phyloP scores from a whole-genome alignment of 2,113 vertebrate genomes.

The Rhombomys opimus region DNA sequence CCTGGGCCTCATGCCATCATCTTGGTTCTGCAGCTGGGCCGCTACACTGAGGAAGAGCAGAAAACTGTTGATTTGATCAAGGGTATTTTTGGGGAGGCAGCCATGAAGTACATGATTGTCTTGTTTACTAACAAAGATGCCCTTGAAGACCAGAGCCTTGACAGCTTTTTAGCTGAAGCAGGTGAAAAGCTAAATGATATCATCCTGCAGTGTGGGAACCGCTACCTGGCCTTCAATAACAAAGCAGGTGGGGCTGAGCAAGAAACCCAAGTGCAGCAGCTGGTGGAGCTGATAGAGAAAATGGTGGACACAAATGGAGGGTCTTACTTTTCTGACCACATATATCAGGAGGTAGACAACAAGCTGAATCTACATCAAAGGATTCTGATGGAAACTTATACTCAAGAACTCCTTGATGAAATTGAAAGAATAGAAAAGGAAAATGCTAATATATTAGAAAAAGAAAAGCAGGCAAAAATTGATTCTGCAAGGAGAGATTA shows the following conservation, averaged over 20 bases:
- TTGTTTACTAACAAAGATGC: conserved; percentile 55
- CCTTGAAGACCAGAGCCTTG: accelerated
- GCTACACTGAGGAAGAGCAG: neutral
- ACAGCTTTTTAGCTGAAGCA: accelerated
- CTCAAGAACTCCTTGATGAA: accelerated
- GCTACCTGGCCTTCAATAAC: conserved; percentile 86
- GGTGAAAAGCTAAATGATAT: conserved; percentile 21
- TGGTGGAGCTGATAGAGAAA: conserved; percentile 84
- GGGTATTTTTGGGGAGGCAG: neutral
- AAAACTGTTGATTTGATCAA: neutral
- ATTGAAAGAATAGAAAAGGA: neutral
- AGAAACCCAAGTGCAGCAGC: conserved; percentile 78
- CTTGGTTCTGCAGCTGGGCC: neutral
- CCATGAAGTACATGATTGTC: conserved; percentile 24
- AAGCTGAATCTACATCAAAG: neutral
- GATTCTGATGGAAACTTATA: neutral
- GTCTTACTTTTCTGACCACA: conserved; percentile 62
- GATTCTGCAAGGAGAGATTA: accelerated
- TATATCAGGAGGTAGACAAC: neutral
- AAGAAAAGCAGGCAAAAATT: neutral
- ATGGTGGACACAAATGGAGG: conserved; percentile 82
- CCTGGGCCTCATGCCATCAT: conserved; percentile 61
- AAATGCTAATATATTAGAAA: accelerated
- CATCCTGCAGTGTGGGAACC: conserved; percentile 78
- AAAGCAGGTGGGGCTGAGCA: neutral